These are phyloP conservation scores for Otolemur garnettii DNA, from an alignment of 2,113 vertebrate species.

Conservation along the genomic window DNA sequence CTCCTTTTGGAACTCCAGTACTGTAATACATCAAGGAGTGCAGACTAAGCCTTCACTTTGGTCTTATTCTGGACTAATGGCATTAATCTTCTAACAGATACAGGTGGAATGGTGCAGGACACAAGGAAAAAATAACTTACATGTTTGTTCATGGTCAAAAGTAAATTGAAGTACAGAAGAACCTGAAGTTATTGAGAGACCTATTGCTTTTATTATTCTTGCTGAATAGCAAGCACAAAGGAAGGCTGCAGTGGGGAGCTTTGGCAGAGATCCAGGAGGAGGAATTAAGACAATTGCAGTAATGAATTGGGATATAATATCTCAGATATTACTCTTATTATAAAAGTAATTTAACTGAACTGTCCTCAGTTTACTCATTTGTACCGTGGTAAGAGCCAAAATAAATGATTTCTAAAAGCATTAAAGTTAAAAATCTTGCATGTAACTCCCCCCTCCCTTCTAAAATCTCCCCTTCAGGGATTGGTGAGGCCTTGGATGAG, in stretches of 20 bases:
- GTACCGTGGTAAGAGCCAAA: background rate
- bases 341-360: conserved; percentile 33
- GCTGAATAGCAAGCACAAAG: background rate
- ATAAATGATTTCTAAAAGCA: conserved; percentile 36
- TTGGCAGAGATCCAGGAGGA: conserved; percentile 39
- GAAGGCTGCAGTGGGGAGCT: background rate
- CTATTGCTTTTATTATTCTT: background rate
- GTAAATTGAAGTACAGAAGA: background rate
- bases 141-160: background rate
- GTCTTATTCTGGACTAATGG: background rate
- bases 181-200: background rate
- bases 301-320: conserved; percentile 34
- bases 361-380: conserved; percentile 57
- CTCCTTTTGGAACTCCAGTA: background rate
- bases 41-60: background rate
- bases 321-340: conserved; percentile 37
- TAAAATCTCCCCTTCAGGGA: background rate
- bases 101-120: background rate
- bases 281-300: conserved; percentile 32
- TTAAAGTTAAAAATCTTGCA: background rate
- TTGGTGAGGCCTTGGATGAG: background rate
- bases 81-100: background rate
- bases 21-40: background rate
- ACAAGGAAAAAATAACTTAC: background rate
- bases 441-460: background rate